Base-by-base conservation (phyloP, 2,113 vertebrate species). In the Otocyon megalotis region DNA sequence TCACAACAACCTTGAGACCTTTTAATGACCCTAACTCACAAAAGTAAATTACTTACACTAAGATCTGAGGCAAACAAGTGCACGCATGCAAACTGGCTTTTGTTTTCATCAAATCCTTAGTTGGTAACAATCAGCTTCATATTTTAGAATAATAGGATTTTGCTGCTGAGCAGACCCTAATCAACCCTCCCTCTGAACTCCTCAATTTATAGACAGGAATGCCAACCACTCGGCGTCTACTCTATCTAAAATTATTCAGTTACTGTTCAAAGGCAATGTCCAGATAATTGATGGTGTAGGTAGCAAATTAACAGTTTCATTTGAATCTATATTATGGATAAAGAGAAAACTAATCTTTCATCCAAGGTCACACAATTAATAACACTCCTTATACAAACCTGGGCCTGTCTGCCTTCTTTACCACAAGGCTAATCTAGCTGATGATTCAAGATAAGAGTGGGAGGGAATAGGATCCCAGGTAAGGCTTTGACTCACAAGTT, bases 241-340 rank as follows among this genome's bases (percentile, higher is more conserved):
- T 14, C 9, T n/a, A 8, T 4, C 53, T 9, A 72, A 62, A 80
- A 93, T 80, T n/a, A 80, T 30, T 85, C 54, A 62, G 22, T 67
- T 71, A 63, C 26, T 48, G 35, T 26, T 88, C 43, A 37, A 60
- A 90, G 9, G 58, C 63, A 93, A 65, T 20, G 62, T 35, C 37
- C 53, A 76, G 58, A 37, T 82, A 90, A 93, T 82, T 80, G 72
- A 65, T 17, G 8, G 43, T 50, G 58, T 50, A 67, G 76, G n/a
- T 50, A 58, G 69, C 50, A 88, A 72, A 82, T 53, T 53, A 93
- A 87, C 58, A 74, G n/a, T 56, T 90, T 83, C 71, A 92, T 63
- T 56, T 79, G 62, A 72, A 80, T 76, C 74, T 77, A 26, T 84
- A 48, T 50, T 35, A 72, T 13, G 8, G 37, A 81, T 50, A 26